Evolutionary conservation across 2,888 invertebrate species (phyloP), one percentile per base, ranked within the genome.

Genomic region (Adelphocoris suturalis): DNA sequence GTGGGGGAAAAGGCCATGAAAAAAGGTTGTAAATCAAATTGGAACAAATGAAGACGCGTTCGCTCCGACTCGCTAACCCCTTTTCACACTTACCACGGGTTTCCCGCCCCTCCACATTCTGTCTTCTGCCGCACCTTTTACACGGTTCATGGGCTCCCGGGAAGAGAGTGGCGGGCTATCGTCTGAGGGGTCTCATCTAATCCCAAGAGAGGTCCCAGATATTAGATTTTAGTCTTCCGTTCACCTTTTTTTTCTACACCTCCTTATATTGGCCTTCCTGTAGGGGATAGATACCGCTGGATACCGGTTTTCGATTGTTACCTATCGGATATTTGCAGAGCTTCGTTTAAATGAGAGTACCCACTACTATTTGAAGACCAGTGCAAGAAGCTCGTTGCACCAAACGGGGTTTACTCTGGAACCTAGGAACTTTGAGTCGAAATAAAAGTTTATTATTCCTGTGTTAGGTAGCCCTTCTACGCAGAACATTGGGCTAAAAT

Each of bases 1-100:
- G 19, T 14, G 52, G 7, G 27, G 52, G 52, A 52, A 82, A 82
- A 52, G 81, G 55, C 52, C 52, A 3, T 52, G 48, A 47, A 81
- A 82, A 82, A 82, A 82, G 52, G 82, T 82, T 82, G 82, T 82
- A 82, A 82, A 82, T 82, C 82, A 82, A 82, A 82, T 82, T 82
- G 82, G 82, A 82, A 82, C 82, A 82, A 82, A 82, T 82, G 82
- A 82, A 82, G 82, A 82, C 78, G 37, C 78, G 52, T 48, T 82
- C 82, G 19, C 82, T 48, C 27, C 48, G 82, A 52, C 27, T 52
- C 47, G 47, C 82, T 78, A 78, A 78, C 78, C 78, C 55, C 82
- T 82, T 82, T 82, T 48, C 55, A 47, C 82, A 80, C 78, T 37
- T 37, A 47, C 48, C 82, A 82, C 46, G 37, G 46, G 16, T 46